These are phyloP conservation scores for Dorcus hopei DNA, from an alignment of 2,888 invertebrate genomes.

Conservation along the genomic window DNA sequence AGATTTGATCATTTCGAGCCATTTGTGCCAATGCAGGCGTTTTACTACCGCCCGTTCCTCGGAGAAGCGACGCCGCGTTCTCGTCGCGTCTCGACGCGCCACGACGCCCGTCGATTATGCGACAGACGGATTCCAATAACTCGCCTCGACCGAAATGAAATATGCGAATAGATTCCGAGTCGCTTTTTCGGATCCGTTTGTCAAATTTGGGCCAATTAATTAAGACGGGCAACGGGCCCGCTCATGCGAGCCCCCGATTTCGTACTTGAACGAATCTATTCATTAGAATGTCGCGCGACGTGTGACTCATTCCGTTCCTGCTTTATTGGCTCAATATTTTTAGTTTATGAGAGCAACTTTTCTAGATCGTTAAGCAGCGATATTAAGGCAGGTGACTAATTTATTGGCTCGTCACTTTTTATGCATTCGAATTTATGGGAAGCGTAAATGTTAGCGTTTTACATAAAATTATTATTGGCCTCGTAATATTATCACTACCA, in stretches of 20 bases:
- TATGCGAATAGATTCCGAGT: not conserved
- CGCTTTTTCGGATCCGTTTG: not conserved
- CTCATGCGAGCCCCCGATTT: conserved; percentile 32
- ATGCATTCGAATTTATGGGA: not conserved
- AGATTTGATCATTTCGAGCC: conserved; percentile 46
- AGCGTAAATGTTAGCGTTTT: not conserved
- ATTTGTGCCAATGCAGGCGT: conserved; percentile 44
- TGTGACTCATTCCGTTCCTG: not conserved
- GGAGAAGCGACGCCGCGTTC: conserved; percentile 3
- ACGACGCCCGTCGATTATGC: not conserved
- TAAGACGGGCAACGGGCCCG: conserved; percentile 25
- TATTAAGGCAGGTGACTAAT: not conserved
- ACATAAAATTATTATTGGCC: no score
- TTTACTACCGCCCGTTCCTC: conserved; percentile 28
- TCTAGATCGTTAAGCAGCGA: not conserved
- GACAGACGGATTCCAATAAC: not conserved
- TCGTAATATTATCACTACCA: not conserved
- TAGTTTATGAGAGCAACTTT: conserved; percentile 10
- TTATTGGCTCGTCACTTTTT: not conserved
- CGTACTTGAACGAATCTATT: conserved; percentile 27
- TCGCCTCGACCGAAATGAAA: not conserved
- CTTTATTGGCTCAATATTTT: conserved; percentile 18
- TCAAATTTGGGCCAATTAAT: conserved; percentile 32
- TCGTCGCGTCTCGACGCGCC: not conserved
- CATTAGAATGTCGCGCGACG: conserved; percentile 15